phyloP scores from a whole-genome alignment of 2,113 vertebrate species.

The Anser brachyrhynchus region DNA sequence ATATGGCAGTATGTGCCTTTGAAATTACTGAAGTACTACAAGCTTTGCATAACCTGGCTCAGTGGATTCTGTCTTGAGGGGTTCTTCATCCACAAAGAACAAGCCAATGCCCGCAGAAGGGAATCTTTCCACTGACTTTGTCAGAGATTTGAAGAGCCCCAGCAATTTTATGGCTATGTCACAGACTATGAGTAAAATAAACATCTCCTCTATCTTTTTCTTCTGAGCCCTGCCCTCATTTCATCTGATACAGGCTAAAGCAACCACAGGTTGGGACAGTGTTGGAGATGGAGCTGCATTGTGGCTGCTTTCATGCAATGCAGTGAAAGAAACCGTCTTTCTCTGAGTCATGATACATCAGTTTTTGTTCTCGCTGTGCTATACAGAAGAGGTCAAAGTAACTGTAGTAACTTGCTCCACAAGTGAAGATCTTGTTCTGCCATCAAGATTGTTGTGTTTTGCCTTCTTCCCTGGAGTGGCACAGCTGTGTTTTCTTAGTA shows the following conservation, averaged over 20 bases:
- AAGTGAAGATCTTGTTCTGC: not conserved
- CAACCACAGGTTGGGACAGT: not conserved
- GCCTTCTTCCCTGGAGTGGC: not conserved
- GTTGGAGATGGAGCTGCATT: not conserved
- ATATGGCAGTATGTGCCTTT: not conserved
- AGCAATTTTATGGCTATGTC: not conserved
- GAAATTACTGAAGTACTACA: not conserved
- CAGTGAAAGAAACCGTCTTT: not conserved
- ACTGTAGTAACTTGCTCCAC: not conserved
- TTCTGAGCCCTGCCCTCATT: not conserved
- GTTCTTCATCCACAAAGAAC: not conserved
- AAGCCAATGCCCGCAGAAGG: not conserved
- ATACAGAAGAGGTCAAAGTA: not conserved
- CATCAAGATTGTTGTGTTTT: not conserved
- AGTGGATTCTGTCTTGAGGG: not conserved
- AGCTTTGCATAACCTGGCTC: not conserved
- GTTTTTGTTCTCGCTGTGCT: not conserved
- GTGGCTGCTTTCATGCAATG: not conserved
- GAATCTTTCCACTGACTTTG: not conserved
- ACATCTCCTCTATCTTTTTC: not conserved
- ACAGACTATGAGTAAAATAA: not conserved
- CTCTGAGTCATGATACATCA: not conserved
- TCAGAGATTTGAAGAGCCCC: not conserved
- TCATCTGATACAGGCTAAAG: not conserved
- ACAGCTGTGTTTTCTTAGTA: accelerated